phyloP scores from a whole-genome alignment of 2,888 invertebrate species.

The Dusona sp. region DNA sequence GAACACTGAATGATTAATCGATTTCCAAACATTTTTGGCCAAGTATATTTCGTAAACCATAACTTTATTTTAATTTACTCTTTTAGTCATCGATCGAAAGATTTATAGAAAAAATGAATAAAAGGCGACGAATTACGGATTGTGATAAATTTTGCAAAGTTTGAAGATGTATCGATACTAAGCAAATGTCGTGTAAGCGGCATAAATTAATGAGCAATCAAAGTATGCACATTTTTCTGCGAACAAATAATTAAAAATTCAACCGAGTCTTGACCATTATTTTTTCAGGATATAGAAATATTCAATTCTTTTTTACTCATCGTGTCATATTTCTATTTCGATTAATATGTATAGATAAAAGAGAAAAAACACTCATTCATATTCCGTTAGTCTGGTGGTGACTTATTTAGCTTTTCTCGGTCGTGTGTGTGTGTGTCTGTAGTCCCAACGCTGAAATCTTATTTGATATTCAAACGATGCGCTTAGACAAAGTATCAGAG shows the following conservation, averaged over 20 bases:
- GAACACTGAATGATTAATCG: not conserved
- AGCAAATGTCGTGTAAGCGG: not conserved
- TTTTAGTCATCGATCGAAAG: not conserved
- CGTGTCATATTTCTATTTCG: not conserved
- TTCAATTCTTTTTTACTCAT: not conserved
- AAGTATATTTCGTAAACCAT: not conserved
- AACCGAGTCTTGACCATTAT: not conserved
- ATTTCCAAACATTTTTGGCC: not conserved
- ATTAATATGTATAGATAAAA: not conserved
- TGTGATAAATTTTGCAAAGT: not conserved
- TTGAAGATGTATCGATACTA: not conserved
- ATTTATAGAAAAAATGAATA: not conserved
- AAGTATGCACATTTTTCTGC: not conserved
- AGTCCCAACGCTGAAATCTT: not conserved
- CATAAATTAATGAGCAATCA: not conserved
- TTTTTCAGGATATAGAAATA: not conserved
- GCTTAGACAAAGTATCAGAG: conserved; percentile 13
- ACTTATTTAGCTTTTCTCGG: conserved; percentile 5
- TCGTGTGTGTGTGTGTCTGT: not conserved
- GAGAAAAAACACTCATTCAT: not conserved
- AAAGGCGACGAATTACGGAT: not conserved
- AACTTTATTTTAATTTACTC: not conserved
- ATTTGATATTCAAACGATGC: conserved; percentile 39
- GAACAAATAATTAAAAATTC: not conserved
- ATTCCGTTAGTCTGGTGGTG: not conserved